Conservation (phyloP, 2,888 invertebrate genomes). For the Aphidoletes aphidimyza region DNA sequence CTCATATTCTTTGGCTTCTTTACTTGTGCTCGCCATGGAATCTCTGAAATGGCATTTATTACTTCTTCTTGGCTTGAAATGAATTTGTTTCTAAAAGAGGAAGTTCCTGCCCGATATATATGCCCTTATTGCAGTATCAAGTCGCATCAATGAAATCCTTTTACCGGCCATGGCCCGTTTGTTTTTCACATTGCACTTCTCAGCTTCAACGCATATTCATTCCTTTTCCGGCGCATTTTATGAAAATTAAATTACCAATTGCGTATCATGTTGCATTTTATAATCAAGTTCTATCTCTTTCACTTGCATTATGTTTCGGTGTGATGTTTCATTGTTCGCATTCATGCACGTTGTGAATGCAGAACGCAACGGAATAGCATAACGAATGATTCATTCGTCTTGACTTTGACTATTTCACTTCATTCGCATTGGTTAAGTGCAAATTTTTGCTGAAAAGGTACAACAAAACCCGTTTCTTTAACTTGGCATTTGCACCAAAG, state of each 20-base stretch:
- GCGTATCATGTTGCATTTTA: background rate
- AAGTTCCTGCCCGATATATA: background rate
- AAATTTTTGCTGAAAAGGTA: background rate
- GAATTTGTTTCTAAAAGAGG: background rate
- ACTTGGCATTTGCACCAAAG: background rate
- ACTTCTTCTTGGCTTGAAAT: background rate
- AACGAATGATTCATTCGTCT: background rate
- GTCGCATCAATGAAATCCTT: constrained; percentile 47
- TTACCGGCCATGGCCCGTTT: constrained; percentile 5
- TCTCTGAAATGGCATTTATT: constrained; percentile 5
- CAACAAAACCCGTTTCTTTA: background rate
- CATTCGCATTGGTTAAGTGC: background rate
- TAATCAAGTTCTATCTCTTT: too few species aligned
- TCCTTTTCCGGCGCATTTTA: constrained; percentile 18
- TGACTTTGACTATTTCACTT: background rate
- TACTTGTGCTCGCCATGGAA: too few species aligned
- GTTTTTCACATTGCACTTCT: background rate
- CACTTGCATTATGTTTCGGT: background rate
- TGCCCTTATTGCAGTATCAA: background rate
- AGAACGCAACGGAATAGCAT: background rate
- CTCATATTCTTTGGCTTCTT: background rate
- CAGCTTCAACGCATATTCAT: background rate
- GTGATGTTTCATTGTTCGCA: background rate
- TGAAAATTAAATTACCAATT: background rate
- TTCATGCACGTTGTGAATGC: constrained; percentile 5